A percentile compares a stretch with the other conserved stretches of the same genome.
Evolutionary conservation across 2,888 invertebrate genomes (phyloP).

Genomic region (Scaptodrosophila latifasciaeformis): DNA sequence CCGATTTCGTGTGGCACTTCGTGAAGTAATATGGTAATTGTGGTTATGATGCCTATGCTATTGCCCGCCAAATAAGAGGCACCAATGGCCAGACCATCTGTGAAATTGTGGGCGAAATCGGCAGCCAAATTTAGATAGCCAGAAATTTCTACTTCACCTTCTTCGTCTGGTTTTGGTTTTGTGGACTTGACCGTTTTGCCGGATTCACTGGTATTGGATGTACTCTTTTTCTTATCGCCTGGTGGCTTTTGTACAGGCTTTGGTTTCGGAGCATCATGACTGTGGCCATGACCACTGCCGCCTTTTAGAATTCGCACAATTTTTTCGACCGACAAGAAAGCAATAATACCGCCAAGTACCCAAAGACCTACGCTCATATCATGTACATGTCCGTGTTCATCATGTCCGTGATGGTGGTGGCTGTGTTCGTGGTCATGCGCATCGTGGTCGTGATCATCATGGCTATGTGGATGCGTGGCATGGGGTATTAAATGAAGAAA

Average conservation of each 20-base stretch:
- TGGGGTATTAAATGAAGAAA: constrained; percentile 99
- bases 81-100: constrained; percentile 99
- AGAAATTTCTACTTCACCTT: constrained; percentile 83
- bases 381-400: constrained; percentile 80
- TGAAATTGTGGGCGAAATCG: constrained; percentile 99
- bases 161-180: constrained; percentile 70
- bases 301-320: constrained; percentile 90
- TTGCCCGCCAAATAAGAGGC: constrained; percentile 96
- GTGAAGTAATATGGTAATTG: constrained; percentile 95
- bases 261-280: constrained; percentile 52
- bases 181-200: constrained; percentile 68
- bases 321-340: constrained; percentile 96
- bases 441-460: constrained; percentile 60
- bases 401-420: constrained; percentile 75
- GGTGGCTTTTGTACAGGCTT: constrained; percentile 32
- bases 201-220: constrained; percentile 4
- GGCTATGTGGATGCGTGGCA: constrained; percentile 81
- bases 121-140: constrained; percentile 97
- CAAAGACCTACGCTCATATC: constrained; percentile 95
- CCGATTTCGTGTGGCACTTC: constrained; percentile 99
- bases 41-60: constrained; percentile 91
- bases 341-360: constrained; percentile 94
- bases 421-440: constrained; percentile 74
- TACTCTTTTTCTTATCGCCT: constrained; percentile 51
- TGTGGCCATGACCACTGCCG: constrained; percentile 77